Base-by-base conservation (phyloP, 2,113 vertebrate genomes). In the Reinhardtius hippoglossoides region DNA sequence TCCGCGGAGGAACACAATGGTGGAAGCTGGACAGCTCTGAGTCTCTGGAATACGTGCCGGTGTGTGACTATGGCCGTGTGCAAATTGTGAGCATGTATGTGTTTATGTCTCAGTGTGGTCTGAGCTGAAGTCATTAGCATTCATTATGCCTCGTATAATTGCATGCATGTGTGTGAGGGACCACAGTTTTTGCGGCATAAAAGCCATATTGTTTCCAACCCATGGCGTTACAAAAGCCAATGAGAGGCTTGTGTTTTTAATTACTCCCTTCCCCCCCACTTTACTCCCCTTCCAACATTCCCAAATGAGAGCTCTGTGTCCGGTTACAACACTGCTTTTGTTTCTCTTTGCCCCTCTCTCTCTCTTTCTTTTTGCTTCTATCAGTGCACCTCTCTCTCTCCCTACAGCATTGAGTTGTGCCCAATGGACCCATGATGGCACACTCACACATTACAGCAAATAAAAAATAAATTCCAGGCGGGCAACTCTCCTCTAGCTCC, bases 221-320 rank as follows among this genome's bases (percentile, higher is more conserved):
- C 27, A 8, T 24, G 59, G 35, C 74, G 58, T 46, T 71, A 40
- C 65, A 74, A 78, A 84, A 58, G 75, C 66, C 62, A 90, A 74
- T 40, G 67, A 77, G 72, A 83, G 62, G 71, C 82, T 87, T 81
- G 80, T 88, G 85, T 90, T 91, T 92, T 93, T 92, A 93, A 92
- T 92, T 85, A 91, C 68, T 59, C 83, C 65, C 89, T 26, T 44
- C 63, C 70, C 76, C 76, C 71, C 78, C 78, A 23, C 76, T 74
- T 72, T 18, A 76, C 75, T 71, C 84, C 74, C 44, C 27, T 68
- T 80, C 76, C 81, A 81, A 80, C 81, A 86, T 89, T 87, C 83
- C 87, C 79, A 80, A 89, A 88, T 78, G 74, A 86, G 74, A 80
- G 67, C 84, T 81, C 62, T 37, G 84, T 87, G 87, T 92, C 82